Evolutionary conservation across 92 coral and sea anemone species (phyloP), one percentile per base, ranked within the genome.

Genomic region (Metridium senile): DNA sequence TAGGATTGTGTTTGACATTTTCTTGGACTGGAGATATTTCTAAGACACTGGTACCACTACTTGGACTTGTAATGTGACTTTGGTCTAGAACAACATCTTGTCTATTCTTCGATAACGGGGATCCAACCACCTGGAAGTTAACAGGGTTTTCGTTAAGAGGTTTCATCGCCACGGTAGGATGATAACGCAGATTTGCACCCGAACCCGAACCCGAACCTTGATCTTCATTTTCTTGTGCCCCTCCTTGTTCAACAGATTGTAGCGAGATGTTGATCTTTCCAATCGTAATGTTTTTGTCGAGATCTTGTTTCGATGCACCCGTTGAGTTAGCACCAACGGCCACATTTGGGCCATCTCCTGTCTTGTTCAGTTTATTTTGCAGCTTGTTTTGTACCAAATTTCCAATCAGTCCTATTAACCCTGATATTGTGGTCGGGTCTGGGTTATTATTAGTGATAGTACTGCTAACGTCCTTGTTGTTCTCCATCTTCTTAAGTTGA

Each of bases 211-310:
- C n/a, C n/a, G n/a, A n/a, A 7, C 21, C 45, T 16, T 29, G 65
- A 23, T 71, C 47, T 27, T 33, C 26, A 39, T 28, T 71, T 71
- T 52, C 45, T 26, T 52, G 76, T 18, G 46, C 1, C 3, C 27
- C 65, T 1, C 76, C 65, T 57, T 54, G 76, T 27, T 49, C 33
- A 9, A 58, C 78, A 32, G 78, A 32, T 58, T 73, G 78, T 27
- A 73, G 43, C 20, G 78, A 73, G 58, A 58, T 58, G 56, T 73
- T 73, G 33, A 73, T 39, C 32, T 58, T 73, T 27, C 78, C 78
- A 1, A 58, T 73, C 18, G 56, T 58, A 0, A 57, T 62, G 34
- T 73, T 72, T n/a, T 26, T 63, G 39, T 13, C 69, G 28, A 30
- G 64, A 11, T 72, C 29, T 56, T 56, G 25, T 25, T 20, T 11